Evolutionary conservation across 2,888 invertebrate species (phyloP).

Genomic region (Eilema griseolum): DNA sequence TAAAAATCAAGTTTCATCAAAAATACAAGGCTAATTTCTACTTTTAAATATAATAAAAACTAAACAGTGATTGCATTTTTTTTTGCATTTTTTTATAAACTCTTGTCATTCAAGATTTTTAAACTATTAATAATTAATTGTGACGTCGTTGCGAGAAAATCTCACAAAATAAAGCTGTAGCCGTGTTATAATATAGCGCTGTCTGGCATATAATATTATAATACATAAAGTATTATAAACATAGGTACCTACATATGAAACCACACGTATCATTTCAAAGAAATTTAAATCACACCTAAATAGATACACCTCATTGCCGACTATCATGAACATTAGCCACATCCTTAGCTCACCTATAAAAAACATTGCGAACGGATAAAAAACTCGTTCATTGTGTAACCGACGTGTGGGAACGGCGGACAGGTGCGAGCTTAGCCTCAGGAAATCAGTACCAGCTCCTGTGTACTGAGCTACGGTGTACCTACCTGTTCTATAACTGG

Average conservation of each 20-base stretch:
- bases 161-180: too few relatives aligned
- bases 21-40: too few relatives aligned
- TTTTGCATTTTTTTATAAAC: too few relatives aligned
- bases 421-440: slow-evolving; percentile 74
- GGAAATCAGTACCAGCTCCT: slow-evolving; percentile 69
- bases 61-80: too few relatives aligned
- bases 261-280: not conserved
- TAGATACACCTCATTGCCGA: slow-evolving; percentile 37
- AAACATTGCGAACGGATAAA: slow-evolving; percentile 77
- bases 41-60: too few relatives aligned
- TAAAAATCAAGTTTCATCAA: too few relatives aligned
- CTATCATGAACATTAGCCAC: slow-evolving; percentile 56
- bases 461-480: slow-evolving; percentile 53
- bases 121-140: too few relatives aligned
- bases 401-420: slow-evolving; percentile 75
- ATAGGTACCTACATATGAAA: not conserved
- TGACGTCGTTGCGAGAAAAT: not conserved
- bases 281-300: slow-evolving; percentile 17
- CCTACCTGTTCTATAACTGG: slow-evolving; percentile 26
- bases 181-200: too few relatives aligned
- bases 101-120: too few relatives aligned
- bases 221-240: too few relatives aligned
- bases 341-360: slow-evolving; percentile 67
- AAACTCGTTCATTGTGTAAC: slow-evolving; percentile 78
- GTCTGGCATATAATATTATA: too few relatives aligned